Conservation (phyloP, 2,888 invertebrate species). For the Tipula lateralis region DNA sequence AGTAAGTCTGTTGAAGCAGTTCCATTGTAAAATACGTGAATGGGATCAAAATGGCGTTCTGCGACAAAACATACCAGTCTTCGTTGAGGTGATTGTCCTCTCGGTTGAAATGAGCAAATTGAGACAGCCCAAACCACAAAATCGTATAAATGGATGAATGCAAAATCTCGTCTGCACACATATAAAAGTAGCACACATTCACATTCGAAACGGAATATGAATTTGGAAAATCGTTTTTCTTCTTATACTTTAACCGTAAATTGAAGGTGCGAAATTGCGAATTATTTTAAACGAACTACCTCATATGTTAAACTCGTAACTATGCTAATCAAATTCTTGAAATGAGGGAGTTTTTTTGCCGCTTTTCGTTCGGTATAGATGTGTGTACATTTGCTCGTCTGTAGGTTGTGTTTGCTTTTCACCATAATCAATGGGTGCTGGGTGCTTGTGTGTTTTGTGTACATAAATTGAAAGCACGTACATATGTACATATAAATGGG, state of each 20-base stretch:
- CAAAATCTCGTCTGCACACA: too few species aligned
- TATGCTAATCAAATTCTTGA: constrained; percentile 20
- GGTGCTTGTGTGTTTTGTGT: background rate
- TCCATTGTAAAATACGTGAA: too few species aligned
- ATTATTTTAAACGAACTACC: constrained; percentile 26
- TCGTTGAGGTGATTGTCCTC: too few species aligned
- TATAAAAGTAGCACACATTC: too few species aligned
- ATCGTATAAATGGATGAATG: too few species aligned
- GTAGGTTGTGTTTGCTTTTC: background rate
- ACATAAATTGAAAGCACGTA: background rate
- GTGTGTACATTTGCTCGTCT: background rate
- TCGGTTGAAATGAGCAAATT: too few species aligned
- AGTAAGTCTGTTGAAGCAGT: too few species aligned
- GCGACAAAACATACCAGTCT: too few species aligned
- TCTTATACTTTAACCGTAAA: background rate
- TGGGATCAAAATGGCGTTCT: too few species aligned
- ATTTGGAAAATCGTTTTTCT: background rate
- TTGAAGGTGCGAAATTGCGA: background rate
- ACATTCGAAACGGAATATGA: too few species aligned
- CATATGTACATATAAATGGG: background rate
- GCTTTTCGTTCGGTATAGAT: background rate
- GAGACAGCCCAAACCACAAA: too few species aligned
- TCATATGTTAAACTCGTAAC: constrained; percentile 26
- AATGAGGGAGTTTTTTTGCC: background rate
- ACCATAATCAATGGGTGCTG: constrained; percentile 6